A percentile compares a stretch with the other conserved stretches of the same genome.
Evolutionary conservation across 2,113 vertebrate genomes (phyloP).

Genomic region (Grammomys dolichurus): DNA sequence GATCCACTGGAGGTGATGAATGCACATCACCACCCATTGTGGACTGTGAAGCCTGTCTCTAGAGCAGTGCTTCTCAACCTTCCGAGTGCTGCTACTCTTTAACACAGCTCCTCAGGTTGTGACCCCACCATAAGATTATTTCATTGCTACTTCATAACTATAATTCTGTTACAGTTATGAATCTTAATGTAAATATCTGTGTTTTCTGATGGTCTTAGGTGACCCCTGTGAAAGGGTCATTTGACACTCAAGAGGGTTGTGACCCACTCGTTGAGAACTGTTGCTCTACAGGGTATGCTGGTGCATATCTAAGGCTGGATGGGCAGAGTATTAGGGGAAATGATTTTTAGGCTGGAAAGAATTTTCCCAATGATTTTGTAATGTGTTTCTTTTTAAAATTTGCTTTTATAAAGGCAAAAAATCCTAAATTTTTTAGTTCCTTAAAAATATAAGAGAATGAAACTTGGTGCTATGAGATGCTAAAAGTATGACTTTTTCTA

Average conservation of each 20-base stretch:
- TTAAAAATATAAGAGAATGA: conserved; percentile 46
- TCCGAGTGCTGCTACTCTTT: too few species aligned
- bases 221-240: neutral
- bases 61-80: neutral
- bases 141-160: neutral
- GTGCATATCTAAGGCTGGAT: neutral
- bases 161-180: neutral
- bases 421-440: neutral
- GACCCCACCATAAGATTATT: neutral
- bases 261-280: neutral
- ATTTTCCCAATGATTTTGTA: conserved; percentile 13
- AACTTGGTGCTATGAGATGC: neutral
- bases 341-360: conserved; percentile 37
- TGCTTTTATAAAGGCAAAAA: conserved; percentile 36
- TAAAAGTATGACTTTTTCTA: neutral
- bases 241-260: too few species aligned
- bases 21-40: neutral
- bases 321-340: neutral
- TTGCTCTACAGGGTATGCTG: neutral
- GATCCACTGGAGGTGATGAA: neutral
- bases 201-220: neutral
- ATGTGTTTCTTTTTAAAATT: conserved; percentile 54
- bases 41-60: neutral
- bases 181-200: neutral
- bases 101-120: neutral